Conservation (phyloP, 2,888 invertebrate species). For the Epinotia nisella region DNA sequence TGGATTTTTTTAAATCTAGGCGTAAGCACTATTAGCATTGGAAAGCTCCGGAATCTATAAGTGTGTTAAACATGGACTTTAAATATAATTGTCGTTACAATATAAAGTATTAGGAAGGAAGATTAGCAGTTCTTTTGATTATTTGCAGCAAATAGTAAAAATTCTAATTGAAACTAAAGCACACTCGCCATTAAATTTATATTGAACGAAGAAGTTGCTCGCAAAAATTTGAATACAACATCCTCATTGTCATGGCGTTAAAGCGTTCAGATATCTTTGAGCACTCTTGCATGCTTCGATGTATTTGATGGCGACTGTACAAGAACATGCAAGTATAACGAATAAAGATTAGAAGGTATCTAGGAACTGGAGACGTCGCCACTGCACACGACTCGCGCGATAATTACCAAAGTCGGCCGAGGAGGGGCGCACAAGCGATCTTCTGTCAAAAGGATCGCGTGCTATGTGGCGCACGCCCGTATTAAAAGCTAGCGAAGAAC, state of each 20-base stretch:
- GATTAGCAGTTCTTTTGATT: no score
- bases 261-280: not conserved
- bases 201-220: no score
- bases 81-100: no score
- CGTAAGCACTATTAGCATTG: not conserved
- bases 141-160: no score
- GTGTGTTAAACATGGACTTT: no score
- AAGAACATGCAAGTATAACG: not conserved
- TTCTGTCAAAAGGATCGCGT: conserved; percentile 83
- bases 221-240: no score
- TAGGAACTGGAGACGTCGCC: conserved; percentile 76
- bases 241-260: no score
- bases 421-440: conserved; percentile 75
- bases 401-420: conserved; percentile 76
- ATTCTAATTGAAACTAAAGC: no score
- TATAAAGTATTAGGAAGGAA: no score
- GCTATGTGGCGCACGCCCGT: conserved; percentile 76
- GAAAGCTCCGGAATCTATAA: not conserved
- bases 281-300: not conserved
- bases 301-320: not conserved
- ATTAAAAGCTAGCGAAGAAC: conserved; percentile 83
- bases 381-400: conserved; percentile 73
- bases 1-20: conserved; percentile 22
- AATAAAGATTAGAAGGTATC: not conserved
- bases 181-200: no score